Evolutionary conservation across 2,113 vertebrate genomes (phyloP).

Genomic region (Stegostoma tigrinum): DNA sequence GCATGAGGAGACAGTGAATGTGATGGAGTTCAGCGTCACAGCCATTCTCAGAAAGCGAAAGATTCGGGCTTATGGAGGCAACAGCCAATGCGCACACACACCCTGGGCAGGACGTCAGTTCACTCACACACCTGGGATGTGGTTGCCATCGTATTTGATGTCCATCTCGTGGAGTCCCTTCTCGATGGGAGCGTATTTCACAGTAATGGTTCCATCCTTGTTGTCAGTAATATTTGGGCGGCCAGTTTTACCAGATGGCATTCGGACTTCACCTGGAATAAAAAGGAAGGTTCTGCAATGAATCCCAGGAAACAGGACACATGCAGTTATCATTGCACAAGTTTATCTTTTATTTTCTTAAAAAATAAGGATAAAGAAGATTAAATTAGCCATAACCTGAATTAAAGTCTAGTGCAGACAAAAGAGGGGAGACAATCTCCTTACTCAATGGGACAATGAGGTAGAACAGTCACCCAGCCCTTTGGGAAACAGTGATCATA

Average conservation of each 20-base stretch:
- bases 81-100: no score
- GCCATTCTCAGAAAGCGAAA: neutral
- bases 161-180: constrained; percentile 95
- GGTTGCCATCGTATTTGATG: constrained; percentile 85
- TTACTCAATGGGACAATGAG: neutral
- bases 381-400: neutral
- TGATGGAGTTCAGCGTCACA: neutral
- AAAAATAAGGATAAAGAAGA: neutral
- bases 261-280: constrained; percentile 78
- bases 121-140: constrained; percentile 75
- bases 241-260: constrained; percentile 82
- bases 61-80: neutral
- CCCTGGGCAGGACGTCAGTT: no score
- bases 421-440: neutral
- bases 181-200: constrained; percentile 77
- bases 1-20: neutral
- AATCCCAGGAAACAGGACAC: neutral
- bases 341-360: neutral
- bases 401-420: neutral
- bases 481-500: neutral
- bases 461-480: neutral
- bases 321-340: neutral
- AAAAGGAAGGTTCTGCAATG: neutral
- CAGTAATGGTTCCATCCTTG: constrained; percentile 87
- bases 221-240: constrained; percentile 81